phyloP scores from a whole-genome alignment of 2,888 invertebrate genomes.

The Marronus borbonicus region DNA sequence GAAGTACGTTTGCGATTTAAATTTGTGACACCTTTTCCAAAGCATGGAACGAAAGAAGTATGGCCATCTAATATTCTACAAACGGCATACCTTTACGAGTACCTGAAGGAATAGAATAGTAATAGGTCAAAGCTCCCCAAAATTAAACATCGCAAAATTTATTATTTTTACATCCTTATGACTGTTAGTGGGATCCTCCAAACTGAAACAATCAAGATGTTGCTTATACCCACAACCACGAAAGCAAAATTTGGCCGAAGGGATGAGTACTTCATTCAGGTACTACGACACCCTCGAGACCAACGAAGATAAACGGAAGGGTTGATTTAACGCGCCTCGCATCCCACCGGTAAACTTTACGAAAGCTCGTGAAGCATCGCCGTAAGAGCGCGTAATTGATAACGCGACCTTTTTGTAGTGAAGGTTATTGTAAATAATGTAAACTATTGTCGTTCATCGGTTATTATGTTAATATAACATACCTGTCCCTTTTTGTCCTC shows the following conservation, averaged over 20 bases:
- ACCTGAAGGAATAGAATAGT: no score
- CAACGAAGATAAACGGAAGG: conserved; percentile 18
- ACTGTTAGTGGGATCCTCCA: no score
- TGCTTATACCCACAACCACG: background rate
- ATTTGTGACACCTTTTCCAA: no score
- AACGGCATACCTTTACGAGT: no score
- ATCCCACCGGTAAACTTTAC: background rate
- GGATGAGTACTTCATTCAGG: conserved; percentile 7
- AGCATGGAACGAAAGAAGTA: no score
- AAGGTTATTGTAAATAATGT: conserved; percentile 51
- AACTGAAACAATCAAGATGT: no score
- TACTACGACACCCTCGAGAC: conserved; percentile 19
- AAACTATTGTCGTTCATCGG: conserved; percentile 52
- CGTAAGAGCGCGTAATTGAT: conserved; percentile 53
- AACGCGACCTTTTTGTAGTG: conserved; percentile 52
- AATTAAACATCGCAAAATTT: no score
- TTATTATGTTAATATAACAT: conserved; percentile 57
- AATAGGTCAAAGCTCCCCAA: no score
- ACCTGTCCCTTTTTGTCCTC: conserved; percentile 52
- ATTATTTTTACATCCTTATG: no score
- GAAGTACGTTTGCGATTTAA: no score
- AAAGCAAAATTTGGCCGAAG: background rate
- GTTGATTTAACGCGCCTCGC: conserved; percentile 33
- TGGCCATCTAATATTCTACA: no score
- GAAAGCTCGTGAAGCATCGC: background rate